Evolutionary conservation across 2,888 invertebrate genomes (phyloP), one percentile per base, ranked within the genome.

Genomic region (Synergus gifuensis): DNA sequence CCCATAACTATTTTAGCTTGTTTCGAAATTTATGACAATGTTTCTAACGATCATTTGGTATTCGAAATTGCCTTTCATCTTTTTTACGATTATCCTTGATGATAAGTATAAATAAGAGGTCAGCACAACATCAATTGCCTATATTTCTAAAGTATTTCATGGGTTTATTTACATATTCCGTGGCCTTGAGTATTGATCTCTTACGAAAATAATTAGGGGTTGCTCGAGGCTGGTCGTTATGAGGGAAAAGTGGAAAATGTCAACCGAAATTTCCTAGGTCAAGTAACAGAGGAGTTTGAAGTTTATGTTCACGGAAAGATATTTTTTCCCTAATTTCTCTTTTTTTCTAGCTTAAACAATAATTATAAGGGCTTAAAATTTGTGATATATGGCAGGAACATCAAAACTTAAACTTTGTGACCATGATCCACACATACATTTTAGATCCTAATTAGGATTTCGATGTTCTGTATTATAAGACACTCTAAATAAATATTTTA

Each of bases 21-120:
- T 73, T 73, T 54, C 36, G n/a, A 73, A 73, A 73, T 73, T 73
- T 36, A 73, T 54, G 69, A 69, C 69, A 69, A 69, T 69, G 28
- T 69, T 46, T 44, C 9, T 42, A 66, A 66, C n/a, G 40, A 4
- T 11, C 42, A 46, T 73, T 73, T 49, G 54, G n/a, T 54, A 28
- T 40, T 73, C 28, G 36, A 36, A 36, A 54, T 73, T 54, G n/a
- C 16, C n/a, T 36, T 54, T 54, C 28, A 69, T 69, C 49, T 14
- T 49, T 66, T 16, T n/a, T 18, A 9, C 28, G 67, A 69, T 69
- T 49, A 7, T 46, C 28, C 28, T 46, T 8, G 46, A 12, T 16
- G 67, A 69, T 28, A 76, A 79, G 63, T 44, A 44, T 18, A 28
- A 28, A 28, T 16, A 79, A n/a, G 54, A 40, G 62, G 60, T 60